Evolutionary conservation across 1,140 invertebrate species (phyloP).

Genomic region (Drosophila simulans): DNA sequence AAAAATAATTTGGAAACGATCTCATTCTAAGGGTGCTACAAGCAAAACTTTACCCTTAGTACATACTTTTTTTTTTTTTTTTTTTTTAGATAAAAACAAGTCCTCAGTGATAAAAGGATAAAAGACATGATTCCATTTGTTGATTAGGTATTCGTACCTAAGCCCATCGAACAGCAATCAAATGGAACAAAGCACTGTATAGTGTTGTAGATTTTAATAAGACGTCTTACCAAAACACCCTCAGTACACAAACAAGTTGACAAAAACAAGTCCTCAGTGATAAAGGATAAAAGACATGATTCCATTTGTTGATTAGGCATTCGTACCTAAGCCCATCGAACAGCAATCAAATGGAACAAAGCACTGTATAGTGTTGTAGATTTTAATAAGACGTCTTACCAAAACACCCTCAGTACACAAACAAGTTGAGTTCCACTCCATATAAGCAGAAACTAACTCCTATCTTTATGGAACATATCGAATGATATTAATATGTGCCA

Average conservation of each 20-base stretch:
- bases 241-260: too few species aligned
- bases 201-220: not conserved
- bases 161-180: too few species aligned
- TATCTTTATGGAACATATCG: not conserved
- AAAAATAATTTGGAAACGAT: not conserved
- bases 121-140: not conserved
- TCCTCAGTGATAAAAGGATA: constrained; percentile 1
- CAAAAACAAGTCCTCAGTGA: too few species aligned
- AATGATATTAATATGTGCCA: not conserved
- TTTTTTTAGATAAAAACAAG: not conserved
- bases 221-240: not conserved
- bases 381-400: not conserved
- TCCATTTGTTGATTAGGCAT: too few species aligned
- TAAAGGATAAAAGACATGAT: not conserved
- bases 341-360: too few species aligned
- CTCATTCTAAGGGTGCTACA: not conserved
- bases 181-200: too few species aligned
- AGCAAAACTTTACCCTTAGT: not conserved
- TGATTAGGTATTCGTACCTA: too few species aligned
- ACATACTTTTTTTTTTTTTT: not conserved
- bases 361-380: not conserved
- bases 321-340: too few species aligned
- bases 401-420: not conserved
- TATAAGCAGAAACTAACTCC: not conserved
- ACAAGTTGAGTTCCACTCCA: not conserved